A percentile compares a stretch with the other conserved stretches of the same genome.
Evolutionary conservation across 2,113 vertebrate genomes (phyloP).

Genomic region (Bubalus kerabau): DNA sequence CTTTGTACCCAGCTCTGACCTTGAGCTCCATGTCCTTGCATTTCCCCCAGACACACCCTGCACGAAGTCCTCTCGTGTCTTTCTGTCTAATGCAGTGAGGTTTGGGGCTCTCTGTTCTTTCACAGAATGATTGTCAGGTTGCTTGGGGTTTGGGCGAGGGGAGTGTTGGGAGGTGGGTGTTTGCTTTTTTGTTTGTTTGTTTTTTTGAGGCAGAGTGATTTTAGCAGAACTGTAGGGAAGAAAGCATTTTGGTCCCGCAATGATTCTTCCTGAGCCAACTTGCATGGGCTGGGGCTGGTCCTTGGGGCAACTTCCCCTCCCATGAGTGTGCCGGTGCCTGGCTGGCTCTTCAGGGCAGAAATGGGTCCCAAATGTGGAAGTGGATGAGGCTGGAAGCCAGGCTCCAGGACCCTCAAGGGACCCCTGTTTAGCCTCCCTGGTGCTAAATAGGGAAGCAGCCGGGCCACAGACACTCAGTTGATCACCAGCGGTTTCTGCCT

Average conservation of each 20-base stretch:
- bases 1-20: neutral
- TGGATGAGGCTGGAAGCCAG: neutral
- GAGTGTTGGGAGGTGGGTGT: neutral
- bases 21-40: accelerated
- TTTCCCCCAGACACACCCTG: accelerated
- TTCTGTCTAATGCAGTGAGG: neutral
- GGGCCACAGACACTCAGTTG: accelerated
- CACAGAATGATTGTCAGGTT: accelerated
- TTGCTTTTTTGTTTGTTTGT: neutral
- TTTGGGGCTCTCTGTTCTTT: neutral
- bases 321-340: accelerated
- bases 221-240: neutral
- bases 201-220: neutral
- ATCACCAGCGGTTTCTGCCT: neutral
- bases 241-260: neutral
- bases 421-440: neutral
- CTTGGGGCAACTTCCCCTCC: neutral
- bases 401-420: neutral
- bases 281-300: neutral
- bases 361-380: neutral
- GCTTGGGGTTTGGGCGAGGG: neutral
- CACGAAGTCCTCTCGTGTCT: accelerated
- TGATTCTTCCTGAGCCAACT: neutral
- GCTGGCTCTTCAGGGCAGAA: neutral
- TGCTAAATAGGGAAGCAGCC: neutral